Conservation (phyloP, 2,797 vertebrate species). For the Silurus aristotelis region DNA sequence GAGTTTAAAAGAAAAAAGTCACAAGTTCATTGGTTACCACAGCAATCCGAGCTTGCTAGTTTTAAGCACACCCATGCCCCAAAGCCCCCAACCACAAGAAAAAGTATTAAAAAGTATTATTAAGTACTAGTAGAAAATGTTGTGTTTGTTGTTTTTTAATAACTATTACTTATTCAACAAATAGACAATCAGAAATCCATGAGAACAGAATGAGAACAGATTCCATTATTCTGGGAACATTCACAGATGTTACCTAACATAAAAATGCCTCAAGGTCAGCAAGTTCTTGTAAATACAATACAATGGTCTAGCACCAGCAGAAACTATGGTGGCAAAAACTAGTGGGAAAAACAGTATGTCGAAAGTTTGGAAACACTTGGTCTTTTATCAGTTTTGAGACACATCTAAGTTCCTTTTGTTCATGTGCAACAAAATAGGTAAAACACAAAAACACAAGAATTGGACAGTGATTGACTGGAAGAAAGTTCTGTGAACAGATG, state of each 20-base stretch:
- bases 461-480: too few relatives aligned
- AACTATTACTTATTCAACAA: not conserved
- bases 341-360: not conserved
- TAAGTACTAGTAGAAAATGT: too few relatives aligned
- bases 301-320: not conserved
- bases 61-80: too few relatives aligned
- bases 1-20: not conserved
- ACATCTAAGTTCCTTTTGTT: not conserved
- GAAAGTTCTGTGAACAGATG: too few relatives aligned
- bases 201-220: not conserved
- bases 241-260: not conserved
- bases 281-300: not conserved
- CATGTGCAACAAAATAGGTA: too few relatives aligned
- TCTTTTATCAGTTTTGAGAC: too few relatives aligned
- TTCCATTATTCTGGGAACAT: not conserved
- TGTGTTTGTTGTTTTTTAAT: too few relatives aligned
- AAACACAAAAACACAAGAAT: too few relatives aligned
- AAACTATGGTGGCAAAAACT: not conserved
- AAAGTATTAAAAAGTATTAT: too few relatives aligned
- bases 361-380: too few relatives aligned
- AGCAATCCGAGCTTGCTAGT: too few relatives aligned
- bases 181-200: not conserved
- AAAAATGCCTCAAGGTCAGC: not conserved
- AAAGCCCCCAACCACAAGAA: too few relatives aligned
- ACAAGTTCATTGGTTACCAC: not conserved